These are phyloP conservation scores for Malurus elegans DNA, from an alignment of 2,113 vertebrate species.

Conservation along the genomic window DNA sequence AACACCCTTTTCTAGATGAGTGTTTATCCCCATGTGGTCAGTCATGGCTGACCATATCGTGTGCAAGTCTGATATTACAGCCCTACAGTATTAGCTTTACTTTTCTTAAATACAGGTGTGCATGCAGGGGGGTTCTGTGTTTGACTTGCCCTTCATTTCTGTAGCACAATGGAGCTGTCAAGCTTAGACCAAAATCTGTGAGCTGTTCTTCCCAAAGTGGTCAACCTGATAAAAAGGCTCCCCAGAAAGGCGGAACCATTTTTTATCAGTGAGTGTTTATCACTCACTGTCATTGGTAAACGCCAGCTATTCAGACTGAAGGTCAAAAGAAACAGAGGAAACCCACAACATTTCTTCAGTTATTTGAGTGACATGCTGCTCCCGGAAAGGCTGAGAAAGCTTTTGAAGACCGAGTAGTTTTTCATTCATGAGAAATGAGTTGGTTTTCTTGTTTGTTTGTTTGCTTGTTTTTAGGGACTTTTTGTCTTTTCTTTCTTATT, in stretches of 20 bases:
- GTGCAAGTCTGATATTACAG: not conserved
- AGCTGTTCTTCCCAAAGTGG: not conserved
- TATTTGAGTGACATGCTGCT: not conserved
- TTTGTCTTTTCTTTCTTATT: not conserved
- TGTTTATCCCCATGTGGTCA: constrained; percentile 6
- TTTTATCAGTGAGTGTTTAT: not conserved
- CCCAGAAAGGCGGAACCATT: not conserved
- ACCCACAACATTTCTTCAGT: not conserved
- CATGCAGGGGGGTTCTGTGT: too few relatives aligned
- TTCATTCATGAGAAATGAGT: not conserved
- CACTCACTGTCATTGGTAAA: not conserved
- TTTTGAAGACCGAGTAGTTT: not conserved
- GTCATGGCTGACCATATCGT: not conserved
- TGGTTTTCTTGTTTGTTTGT: not conserved
- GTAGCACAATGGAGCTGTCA: not conserved
- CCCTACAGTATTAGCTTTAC: not conserved
- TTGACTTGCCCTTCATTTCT: not conserved
- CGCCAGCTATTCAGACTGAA: not conserved
- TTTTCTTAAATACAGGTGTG: accelerated
- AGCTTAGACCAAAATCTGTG: not conserved
- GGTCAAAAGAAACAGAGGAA: not conserved
- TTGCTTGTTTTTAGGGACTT: not conserved
- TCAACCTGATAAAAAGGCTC: not conserved
- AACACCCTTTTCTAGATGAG: constrained; percentile 12
- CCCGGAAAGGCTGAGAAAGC: not conserved